phyloP scores from a whole-genome alignment of 2,113 vertebrate species.

The Callithrix jacchus region DNA sequence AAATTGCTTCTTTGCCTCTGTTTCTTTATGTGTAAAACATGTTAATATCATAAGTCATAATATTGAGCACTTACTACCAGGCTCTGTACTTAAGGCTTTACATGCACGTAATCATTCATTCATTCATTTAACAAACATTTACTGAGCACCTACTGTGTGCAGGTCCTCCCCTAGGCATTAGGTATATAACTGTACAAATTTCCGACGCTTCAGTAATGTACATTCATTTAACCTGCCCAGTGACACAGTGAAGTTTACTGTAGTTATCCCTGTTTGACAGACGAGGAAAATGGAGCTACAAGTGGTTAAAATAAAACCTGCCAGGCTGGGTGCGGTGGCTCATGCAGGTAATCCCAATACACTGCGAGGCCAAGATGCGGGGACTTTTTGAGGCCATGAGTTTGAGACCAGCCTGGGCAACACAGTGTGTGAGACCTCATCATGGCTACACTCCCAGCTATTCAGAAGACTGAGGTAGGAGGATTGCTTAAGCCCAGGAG shows the following conservation, averaged over 20 bases:
- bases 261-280: background rate
- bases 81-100: background rate
- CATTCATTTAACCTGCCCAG: background rate
- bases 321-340: too few species aligned
- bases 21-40: background rate
- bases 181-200: background rate
- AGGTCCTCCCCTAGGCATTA: background rate
- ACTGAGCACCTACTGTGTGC: too few species aligned
- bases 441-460: too few species aligned
- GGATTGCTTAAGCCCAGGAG: too few species aligned
- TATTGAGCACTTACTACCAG: background rate
- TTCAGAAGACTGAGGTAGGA: too few species aligned
- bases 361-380: too few species aligned
- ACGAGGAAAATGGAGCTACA: background rate
- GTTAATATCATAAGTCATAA: background rate
- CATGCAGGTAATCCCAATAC: too few species aligned
- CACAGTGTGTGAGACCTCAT: too few species aligned
- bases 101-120: background rate
- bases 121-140: background rate
- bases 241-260: background rate
- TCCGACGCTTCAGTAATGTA: background rate
- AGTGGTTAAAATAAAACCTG: background rate
- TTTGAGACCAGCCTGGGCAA: too few species aligned
- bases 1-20: background rate
- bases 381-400: too few species aligned